Conservation (phyloP, 2,797 vertebrate genomes). For the Trachurus trachurus region DNA sequence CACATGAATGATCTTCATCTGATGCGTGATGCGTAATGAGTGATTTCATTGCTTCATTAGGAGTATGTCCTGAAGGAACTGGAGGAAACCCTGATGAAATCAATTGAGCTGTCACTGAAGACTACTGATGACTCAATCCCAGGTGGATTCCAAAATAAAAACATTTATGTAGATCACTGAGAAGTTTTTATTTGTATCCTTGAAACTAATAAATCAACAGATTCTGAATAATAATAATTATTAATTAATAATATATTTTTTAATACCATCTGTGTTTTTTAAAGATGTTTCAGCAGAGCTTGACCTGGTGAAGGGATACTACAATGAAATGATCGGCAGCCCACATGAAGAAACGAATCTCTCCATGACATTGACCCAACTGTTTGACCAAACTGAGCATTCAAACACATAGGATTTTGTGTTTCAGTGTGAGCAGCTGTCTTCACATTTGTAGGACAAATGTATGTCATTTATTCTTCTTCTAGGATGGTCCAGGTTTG, state of each 20-base stretch:
- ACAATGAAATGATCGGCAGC: neutral
- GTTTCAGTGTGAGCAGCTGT: neutral
- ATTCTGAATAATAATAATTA: neutral
- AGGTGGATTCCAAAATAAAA: slow-evolving; percentile 28
- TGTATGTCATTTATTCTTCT: too few species aligned
- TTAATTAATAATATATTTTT: neutral
- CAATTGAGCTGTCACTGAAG: slow-evolving; percentile 42
- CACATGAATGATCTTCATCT: too few species aligned
- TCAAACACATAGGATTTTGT: neutral
- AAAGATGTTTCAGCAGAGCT: slow-evolving; percentile 14
- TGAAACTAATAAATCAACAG: neutral
- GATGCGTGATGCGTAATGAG: neutral
- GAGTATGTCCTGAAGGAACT: neutral
- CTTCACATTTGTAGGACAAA: neutral
- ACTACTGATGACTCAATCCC: slow-evolving; percentile 22
- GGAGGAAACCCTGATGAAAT: neutral
- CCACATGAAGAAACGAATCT: neutral
- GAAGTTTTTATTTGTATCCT: neutral
- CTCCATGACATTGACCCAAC: too few species aligned
- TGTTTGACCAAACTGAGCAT: neutral
- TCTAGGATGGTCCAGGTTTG: too few species aligned
- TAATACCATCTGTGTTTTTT: too few species aligned
- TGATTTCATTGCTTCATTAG: slow-evolving; percentile 37
- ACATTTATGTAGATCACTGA: too few species aligned
- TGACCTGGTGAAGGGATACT: neutral